phyloP scores from a whole-genome alignment of 2,888 invertebrate species.

The Oeneis ivallda region DNA sequence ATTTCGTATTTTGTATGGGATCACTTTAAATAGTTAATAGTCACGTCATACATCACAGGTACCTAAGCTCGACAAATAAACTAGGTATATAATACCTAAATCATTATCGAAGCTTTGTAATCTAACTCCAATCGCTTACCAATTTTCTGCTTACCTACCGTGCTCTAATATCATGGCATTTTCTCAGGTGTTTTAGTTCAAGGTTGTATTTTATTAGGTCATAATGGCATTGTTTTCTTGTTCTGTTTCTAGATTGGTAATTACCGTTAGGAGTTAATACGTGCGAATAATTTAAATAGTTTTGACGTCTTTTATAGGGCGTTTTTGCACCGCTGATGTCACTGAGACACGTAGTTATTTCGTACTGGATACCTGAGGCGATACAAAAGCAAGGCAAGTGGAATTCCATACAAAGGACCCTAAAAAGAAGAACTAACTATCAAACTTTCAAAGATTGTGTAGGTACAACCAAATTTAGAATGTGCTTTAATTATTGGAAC shows the following conservation, averaged over 20 bases:
- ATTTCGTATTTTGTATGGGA: no score
- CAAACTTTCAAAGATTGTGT: no score
- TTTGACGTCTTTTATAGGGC: neutral
- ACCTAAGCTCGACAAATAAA: neutral
- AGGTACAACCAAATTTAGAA: no score
- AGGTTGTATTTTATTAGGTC: slow-evolving; percentile 29
- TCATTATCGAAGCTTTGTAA: slow-evolving; percentile 31
- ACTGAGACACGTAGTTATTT: no score
- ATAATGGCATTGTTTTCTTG: slow-evolving; percentile 20
- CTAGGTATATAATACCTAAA: slow-evolving; percentile 14
- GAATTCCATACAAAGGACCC: no score
- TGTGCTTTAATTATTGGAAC: no score
- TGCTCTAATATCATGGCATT: slow-evolving; percentile 25
- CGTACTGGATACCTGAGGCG: no score
- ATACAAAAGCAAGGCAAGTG: no score
- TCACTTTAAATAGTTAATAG: neutral
- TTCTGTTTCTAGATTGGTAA: slow-evolving; percentile 18
- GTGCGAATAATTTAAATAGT: neutral
- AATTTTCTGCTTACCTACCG: slow-evolving; percentile 30
- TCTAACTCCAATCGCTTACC: slow-evolving; percentile 26
- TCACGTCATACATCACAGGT: neutral
- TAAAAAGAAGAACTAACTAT: no score
- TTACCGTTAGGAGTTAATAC: slow-evolving; percentile 5
- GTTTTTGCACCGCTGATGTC: no score
- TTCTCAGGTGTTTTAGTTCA: slow-evolving; percentile 33